Base-by-base conservation (phyloP, 2,113 vertebrate species). In the Leptobrachium ailaonicum region DNA sequence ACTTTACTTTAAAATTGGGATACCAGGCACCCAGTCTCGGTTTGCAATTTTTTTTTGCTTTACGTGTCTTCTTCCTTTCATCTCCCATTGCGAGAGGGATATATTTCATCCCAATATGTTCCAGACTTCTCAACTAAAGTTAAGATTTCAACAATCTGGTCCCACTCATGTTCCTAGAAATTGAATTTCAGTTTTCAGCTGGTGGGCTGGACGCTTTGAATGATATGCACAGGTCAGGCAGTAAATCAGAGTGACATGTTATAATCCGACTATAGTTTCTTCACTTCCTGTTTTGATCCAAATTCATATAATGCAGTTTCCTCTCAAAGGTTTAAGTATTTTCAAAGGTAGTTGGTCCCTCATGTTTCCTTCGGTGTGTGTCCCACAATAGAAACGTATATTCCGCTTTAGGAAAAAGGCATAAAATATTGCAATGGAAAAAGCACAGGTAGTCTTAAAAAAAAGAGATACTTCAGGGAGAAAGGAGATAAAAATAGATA, bases 111-210 rank as follows among this genome's bases (percentile, higher is more conserved):
- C 13, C 66, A 71, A 41, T 77, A 58, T 14, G 41, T 71, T 70
- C 67, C 67, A 77, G 67, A 67, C 67, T 43, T 45, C 54, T 43
- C 66, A 70, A 56, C 54, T 70, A 71, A 20, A 62, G 68, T 77
- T 71, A 60, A 60, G 43, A 70, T 77, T 70, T 77, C 76, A 77
- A 47, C 76, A 77, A 77, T 70, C 76, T 77, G 76, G 76, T 77
- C 66, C 76, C 76, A 77, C 76, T 77, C 76, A 77, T 70, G 76
- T 77, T 77, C 66, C 66, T 50, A 70, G 76, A 77, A 77, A 77
- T 47, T 71, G 42, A 60, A 62, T 77, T 77, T 77, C 76, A 71
- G 60, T 70, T 70, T 77, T 71, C 41, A 62, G 66, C 76, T 62
- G 66, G 76, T 77, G 76, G 67, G 76, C 66, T 54, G 54, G 56